These are phyloP conservation scores for Drosophila paramelanica DNA, from an alignment of 2,888 invertebrate genomes.

Conservation along the genomic window DNA sequence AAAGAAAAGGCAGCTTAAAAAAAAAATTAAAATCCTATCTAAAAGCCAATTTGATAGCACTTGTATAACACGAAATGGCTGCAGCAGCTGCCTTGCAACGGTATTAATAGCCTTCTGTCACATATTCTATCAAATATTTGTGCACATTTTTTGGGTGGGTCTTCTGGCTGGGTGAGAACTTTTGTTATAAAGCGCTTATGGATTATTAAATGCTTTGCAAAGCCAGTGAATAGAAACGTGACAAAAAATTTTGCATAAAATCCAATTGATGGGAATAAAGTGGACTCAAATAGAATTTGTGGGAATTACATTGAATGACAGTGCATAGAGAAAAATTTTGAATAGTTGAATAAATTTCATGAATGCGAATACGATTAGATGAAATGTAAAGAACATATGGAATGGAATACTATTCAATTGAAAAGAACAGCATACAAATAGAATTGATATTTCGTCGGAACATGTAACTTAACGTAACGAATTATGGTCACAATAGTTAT, in stretches of 20 bases:
- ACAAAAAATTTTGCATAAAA: not conserved
- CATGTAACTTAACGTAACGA: not conserved
- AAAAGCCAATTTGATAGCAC: not conserved
- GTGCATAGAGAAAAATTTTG: not conserved
- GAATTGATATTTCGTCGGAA: not conserved
- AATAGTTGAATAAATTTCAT: not conserved
- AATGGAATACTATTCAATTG: not conserved
- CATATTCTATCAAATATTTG: conserved; percentile 14
- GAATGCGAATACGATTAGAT: too few species aligned
- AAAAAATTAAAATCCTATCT: not conserved
- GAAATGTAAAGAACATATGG: too few species aligned
- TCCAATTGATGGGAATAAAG: not conserved
- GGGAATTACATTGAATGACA: conserved; percentile 1
- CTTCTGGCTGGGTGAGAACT: not conserved
- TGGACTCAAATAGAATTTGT: conserved; percentile 10
- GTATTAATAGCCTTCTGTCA: conserved; percentile 6
- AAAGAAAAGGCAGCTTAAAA: too few species aligned
- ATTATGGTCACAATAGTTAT: not conserved
- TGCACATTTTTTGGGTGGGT: not conserved
- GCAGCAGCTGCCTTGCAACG: not conserved
- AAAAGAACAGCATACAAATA: not conserved
- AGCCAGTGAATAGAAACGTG: conserved; percentile 7
- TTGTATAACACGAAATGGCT: not conserved
- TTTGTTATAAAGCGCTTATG: conserved; percentile 2
- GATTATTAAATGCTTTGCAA: not conserved